Evolutionary conservation across 2,888 invertebrate species (phyloP), one percentile per base, ranked within the genome.

Genomic region (Empis stercorea): DNA sequence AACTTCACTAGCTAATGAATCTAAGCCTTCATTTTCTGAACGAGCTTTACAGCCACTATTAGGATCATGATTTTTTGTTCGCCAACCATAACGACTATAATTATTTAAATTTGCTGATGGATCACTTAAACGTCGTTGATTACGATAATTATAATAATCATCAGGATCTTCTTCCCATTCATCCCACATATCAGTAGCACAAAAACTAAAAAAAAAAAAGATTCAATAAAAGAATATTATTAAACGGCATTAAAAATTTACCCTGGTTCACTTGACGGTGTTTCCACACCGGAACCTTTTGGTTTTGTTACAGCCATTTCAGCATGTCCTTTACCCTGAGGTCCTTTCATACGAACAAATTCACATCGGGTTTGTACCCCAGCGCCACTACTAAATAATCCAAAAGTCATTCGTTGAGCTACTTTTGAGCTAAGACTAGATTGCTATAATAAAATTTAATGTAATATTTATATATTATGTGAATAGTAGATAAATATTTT

Each of bases 301-400:
- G 89, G 88, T 61, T 89, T 83, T n/a, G 87, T 86, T 43, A 92
- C 91, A 2, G 95, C 95, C 88, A 97, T 94, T 74, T 99, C 96
- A 0, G 96, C 96, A 71, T 93, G 89, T 0, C 89, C 92, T 73
- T 94, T 95, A 54, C 92, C 93, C 62, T 87, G 84, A 13, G 97
- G 97, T 13, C 97, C 97, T 70, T 95, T 87, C 94, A 99, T 94
- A 51, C 94, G 79, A 43, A 99, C 95, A 73, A 96, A 99, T 73
- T 99, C 97, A 62, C 96, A 89, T 48, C 96, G 79, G 1, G 69
- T 70, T 67, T 89, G 87, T 45, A 82, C 79, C 45, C 79, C 75
- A 51, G 79, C 75, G 48, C 81, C 79, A 43, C 76, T 75, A 53
- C 86, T 87, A 63, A 89, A 86, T 52, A 91, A 76, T 0, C 94